Base-by-base conservation (phyloP, 2,888 invertebrate species). In the Eugnorisma glareosa region DNA sequence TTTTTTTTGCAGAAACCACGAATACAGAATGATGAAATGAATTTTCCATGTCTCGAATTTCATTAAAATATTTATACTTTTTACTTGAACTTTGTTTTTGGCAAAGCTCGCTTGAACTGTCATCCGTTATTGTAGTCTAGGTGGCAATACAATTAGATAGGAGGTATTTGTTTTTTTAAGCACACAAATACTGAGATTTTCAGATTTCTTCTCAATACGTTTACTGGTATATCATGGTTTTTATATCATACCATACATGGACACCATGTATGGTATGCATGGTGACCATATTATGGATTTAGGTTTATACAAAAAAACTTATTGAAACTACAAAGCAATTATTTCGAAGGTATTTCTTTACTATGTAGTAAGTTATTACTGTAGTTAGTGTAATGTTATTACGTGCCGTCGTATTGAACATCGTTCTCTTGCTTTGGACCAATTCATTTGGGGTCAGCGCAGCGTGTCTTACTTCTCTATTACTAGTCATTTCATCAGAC, bases 21-120 rank as follows among this genome's bases (percentile, higher is more conserved):
- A 8, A 18, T 18, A 8, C 18, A 59, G 2, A 18, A 59, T 59
- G 7, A 31, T 31, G 18, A 18, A 59, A 28, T 2, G 31, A 59
- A 21, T 10, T 28, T 15, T 59, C 8, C 3, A 31, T 8, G 5
- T 21, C 2, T 59, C 57, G 10, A 57, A 7, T 57, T 57, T 15
- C 0, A 31, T 59, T 31, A 59, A 31, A 31, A 59, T 31, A n/a
- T n/a, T n/a, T n/a, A n/a, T n/a, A n/a, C n/a, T n/a, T n/a, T n/a
- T n/a, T n/a, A n/a, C n/a, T n/a, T n/a, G 67, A 84, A 84, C 82
- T 84, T 84, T 69, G 72, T 81, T 82, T 85, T 82, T 86, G 66
- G 51, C 61, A 72, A 82, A 86, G 64, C 63, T 66, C 69, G 77
- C 79, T 77, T 54, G 71, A 75, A 77, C 75, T 72, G 71, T 54